Conservation (phyloP, 2,113 vertebrate genomes). For the Gymnogyps californianus region DNA sequence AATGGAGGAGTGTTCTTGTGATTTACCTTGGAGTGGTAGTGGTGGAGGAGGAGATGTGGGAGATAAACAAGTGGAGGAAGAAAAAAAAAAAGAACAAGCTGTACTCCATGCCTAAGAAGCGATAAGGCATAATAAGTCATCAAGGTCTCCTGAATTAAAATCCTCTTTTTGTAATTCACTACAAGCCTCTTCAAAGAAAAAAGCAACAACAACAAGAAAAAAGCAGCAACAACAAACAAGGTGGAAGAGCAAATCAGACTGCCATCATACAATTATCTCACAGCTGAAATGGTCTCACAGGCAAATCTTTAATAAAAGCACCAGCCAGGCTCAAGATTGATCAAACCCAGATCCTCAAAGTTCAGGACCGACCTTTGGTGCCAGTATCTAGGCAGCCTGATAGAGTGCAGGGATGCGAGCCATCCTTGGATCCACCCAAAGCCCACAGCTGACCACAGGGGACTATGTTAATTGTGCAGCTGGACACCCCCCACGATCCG, state of each 20-base stretch:
- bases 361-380: background rate
- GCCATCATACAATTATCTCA: background rate
- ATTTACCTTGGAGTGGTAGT: conserved; percentile 43
- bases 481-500: background rate
- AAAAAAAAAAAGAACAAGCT: conserved; percentile 13
- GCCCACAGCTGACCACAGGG: background rate
- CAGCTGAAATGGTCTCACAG: conserved; percentile 10
- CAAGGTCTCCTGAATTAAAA: conserved; percentile 51
- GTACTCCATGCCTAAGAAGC: conserved; percentile 6
- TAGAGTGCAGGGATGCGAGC: background rate
- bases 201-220: background rate
- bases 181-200: conserved; percentile 46
- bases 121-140: conserved; percentile 49
- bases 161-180: conserved; percentile 46
- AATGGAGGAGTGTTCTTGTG: conserved; percentile 49
- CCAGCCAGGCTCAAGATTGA: background rate
- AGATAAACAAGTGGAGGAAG: conserved; percentile 54
- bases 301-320: background rate
- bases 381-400: background rate
- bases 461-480: background rate
- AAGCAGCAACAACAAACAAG: background rate
- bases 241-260: background rate
- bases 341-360: background rate
- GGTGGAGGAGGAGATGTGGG: conserved; percentile 49
- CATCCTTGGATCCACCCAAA: background rate